Base-by-base conservation (phyloP, 2,797 vertebrate species). In the Chanos chanos region DNA sequence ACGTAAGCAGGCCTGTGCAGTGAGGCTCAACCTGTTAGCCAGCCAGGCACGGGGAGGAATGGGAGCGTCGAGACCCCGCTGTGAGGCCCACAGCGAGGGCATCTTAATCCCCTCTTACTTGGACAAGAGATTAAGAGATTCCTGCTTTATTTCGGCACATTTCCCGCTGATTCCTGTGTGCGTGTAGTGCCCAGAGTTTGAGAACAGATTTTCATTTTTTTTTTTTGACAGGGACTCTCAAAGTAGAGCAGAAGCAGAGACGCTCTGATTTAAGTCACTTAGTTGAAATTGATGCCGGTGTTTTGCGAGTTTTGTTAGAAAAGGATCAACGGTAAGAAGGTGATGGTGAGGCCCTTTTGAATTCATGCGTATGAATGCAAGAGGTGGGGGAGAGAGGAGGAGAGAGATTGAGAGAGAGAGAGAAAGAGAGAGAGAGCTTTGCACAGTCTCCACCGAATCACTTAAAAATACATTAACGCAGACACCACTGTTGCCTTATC, bases 41-140 rank as follows among this genome's bases (percentile, higher is more conserved):
- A 40, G 41, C 36, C 0, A 31, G 39, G 37, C 41, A 41, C 21
- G 16, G 28, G 27, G 31, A 65, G 68, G 66, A 61, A 60, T 47
- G 62, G 48, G 27, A 25, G 30, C 56, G 49, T 44, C 57, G 64
- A 61, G 64, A 66, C 55, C 73, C 70, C 21, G 59, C 74, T 76
- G 76, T 69, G 71, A 72, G 73, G 44, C 69, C 36, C 58, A 66
- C 58, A 43, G 31, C 18, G 71, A 76, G 71, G 68, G 76, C 51
- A 73, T 71, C 70, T 74, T 78, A 78, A 78, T 78, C 74, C 72
- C 69, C 74, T 69, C 70, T 74, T 76, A 78, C 76, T 74, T 69
- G 68, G 71, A 78, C 76, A 78, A 78, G 76, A 78, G 76, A 76
- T 76, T 78, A 78, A 74, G 70, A 76, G 76, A 72, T 73, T 76